Evolutionary conservation across 1,140 invertebrate species (phyloP).

Genomic region (Ostrea denselamellosa): DNA sequence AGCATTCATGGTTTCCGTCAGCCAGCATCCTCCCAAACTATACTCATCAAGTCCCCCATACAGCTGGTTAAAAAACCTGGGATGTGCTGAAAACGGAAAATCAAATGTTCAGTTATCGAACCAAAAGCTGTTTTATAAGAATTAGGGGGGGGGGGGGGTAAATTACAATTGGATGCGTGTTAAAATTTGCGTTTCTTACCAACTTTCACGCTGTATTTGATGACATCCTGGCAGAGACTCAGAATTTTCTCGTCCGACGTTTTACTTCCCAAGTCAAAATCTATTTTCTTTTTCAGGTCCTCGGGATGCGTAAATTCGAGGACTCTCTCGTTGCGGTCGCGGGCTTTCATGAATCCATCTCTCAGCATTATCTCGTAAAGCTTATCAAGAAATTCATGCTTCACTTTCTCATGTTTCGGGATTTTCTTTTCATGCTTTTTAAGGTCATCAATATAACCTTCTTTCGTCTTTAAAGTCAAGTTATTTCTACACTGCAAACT

Average conservation of each 20-base stretch:
- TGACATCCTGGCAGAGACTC: constrained; percentile 59
- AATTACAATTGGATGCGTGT: not conserved
- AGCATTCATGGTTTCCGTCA: constrained; percentile 97
- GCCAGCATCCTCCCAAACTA: constrained; percentile 97
- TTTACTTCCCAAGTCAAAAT: constrained; percentile 58
- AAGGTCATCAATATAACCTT: constrained; percentile 4
- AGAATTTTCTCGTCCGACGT: constrained; percentile 60
- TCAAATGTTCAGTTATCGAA: no score
- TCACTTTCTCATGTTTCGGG: constrained; percentile 29
- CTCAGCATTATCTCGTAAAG: constrained; percentile 50
- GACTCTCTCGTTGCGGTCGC: constrained; percentile 62
- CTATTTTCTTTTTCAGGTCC: constrained; percentile 61
- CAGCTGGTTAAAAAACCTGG: constrained; percentile 98
- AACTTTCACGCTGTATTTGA: constrained; percentile 69
- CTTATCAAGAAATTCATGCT: constrained; percentile 46
- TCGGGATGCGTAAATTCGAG: constrained; percentile 69
- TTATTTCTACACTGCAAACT: constrained; percentile 10
- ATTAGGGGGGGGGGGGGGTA: no score
- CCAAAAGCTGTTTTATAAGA: no score
- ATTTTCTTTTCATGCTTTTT: constrained; percentile 8
- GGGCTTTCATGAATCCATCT: constrained; percentile 51
- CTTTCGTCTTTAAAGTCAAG: constrained; percentile 13
- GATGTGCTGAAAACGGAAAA: constrained; percentile 85
- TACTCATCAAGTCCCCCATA: constrained; percentile 96
- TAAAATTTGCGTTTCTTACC: constrained; percentile 48